Evolutionary conservation across 2,888 invertebrate genomes (phyloP).

Genomic region (Machimus rusticus): DNA sequence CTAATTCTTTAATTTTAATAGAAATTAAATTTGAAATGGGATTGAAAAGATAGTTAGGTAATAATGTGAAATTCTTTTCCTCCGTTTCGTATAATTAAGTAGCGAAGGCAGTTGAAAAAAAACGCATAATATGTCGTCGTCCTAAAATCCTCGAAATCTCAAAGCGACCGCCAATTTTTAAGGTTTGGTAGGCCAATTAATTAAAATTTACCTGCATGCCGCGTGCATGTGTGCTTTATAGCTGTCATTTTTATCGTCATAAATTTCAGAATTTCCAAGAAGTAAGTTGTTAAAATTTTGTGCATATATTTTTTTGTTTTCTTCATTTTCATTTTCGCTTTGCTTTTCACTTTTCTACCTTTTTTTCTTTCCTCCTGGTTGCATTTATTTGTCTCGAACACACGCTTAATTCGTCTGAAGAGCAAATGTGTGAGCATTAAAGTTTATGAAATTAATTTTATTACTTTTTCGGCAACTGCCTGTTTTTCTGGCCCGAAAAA

Average conservation of each 20-base stretch:
- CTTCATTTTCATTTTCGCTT: background rate
- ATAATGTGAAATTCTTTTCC: background rate
- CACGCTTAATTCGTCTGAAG: constrained; percentile 10
- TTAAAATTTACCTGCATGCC: constrained; percentile 37
- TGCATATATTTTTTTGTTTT: background rate
- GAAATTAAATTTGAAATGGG: background rate
- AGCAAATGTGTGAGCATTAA: constrained; percentile 38
- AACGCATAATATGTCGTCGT: constrained; percentile 13
- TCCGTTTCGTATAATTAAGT: background rate
- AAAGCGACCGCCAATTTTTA: constrained; percentile 22
- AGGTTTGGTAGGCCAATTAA: constrained; percentile 33
- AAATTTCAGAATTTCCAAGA: constrained; percentile 31
- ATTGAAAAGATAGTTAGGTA: background rate
- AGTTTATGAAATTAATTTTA: constrained; percentile 35
- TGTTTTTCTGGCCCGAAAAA: background rate
- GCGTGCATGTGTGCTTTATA: constrained; percentile 31
- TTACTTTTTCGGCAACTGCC: constrained; percentile 33
- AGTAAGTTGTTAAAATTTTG: constrained; percentile 36
- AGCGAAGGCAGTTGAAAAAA: background rate
- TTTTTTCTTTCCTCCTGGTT: background rate
- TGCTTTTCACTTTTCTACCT: constrained; percentile 34
- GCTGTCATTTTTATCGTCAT: constrained; percentile 37
- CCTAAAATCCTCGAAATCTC: constrained; percentile 23
- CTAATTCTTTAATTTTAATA: background rate
- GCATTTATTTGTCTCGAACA: background rate